These are phyloP conservation scores for Lophura nycthemera DNA, from an alignment of 2,113 vertebrate genomes.

Conservation along the genomic window DNA sequence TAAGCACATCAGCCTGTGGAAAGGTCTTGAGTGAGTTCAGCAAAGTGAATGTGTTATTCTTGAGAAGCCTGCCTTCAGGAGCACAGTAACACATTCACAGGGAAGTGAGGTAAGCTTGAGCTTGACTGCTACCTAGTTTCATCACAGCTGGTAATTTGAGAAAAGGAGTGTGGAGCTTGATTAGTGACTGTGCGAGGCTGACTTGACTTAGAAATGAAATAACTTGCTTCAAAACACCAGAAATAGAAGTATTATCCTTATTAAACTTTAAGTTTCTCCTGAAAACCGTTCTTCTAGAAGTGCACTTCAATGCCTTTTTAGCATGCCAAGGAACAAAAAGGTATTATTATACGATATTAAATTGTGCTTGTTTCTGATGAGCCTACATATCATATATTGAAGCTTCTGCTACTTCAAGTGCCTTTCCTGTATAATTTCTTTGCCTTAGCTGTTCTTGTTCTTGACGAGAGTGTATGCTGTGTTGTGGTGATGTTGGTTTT, in stretches of 20 bases:
- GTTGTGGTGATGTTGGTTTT: neutral
- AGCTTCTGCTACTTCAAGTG: neutral
- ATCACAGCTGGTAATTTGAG: neutral
- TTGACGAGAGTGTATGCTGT: neutral
- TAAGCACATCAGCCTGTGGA: conserved; percentile 59
- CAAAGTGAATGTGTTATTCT: conserved; percentile 31
- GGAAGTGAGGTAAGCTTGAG: conserved; percentile 33
- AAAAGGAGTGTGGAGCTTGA: neutral
- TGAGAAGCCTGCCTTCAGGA: conserved; percentile 20
- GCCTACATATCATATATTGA: neutral
- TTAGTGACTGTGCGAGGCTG: neutral
- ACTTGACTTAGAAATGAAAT: neutral
- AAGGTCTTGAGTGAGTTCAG: conserved; percentile 35
- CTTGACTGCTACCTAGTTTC: neutral
- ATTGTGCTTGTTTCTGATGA: neutral
- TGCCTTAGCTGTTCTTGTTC: neutral
- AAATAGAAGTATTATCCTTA: neutral
- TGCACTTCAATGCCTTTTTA: neutral
- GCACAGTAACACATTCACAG: neutral
- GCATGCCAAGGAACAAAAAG: neutral
- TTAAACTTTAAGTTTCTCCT: neutral
- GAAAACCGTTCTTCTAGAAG: neutral
- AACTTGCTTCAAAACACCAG: neutral
- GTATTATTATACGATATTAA: neutral
- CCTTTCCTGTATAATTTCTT: neutral